Conservation (phyloP, 2,113 vertebrate species). For the Mustelus asterias region DNA sequence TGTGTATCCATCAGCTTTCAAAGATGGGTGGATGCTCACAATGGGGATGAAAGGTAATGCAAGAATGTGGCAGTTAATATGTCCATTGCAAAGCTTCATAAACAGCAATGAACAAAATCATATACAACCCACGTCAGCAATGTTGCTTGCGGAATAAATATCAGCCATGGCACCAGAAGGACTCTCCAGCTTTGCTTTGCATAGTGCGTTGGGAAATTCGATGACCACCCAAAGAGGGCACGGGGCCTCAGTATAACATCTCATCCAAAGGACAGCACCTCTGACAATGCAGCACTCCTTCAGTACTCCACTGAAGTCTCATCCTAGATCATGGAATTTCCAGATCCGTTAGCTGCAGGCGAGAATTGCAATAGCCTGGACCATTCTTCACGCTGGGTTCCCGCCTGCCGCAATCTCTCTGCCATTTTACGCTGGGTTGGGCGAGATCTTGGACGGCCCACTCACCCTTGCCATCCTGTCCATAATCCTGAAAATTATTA, state of each 20-base stretch:
- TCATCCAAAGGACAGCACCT: not conserved
- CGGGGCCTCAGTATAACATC: not conserved
- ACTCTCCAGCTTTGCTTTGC: not conserved
- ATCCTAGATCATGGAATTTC: not conserved
- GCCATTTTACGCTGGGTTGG: too few relatives aligned
- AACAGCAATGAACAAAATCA: not conserved
- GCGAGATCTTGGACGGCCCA: too few relatives aligned
- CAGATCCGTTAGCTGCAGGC: too few relatives aligned
- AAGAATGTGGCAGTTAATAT: not conserved
- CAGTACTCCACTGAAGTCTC: not conserved
- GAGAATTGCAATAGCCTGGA: too few relatives aligned
- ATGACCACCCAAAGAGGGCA: not conserved
- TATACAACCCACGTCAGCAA: not conserved
- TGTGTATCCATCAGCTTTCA: not conserved
- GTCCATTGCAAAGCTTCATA: not conserved
- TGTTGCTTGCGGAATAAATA: not conserved
- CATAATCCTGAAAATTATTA: too few relatives aligned
- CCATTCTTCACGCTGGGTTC: too few relatives aligned
- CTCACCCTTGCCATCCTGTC: too few relatives aligned
- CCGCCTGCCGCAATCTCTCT: too few relatives aligned
- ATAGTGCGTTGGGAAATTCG: not conserved
- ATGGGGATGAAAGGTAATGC: not conserved
- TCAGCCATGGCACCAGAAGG: not conserved
- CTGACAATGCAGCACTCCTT: not conserved
- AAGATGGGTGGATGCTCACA: not conserved